Base-by-base conservation (phyloP, 2,113 vertebrate species). In the Numida meleagris region DNA sequence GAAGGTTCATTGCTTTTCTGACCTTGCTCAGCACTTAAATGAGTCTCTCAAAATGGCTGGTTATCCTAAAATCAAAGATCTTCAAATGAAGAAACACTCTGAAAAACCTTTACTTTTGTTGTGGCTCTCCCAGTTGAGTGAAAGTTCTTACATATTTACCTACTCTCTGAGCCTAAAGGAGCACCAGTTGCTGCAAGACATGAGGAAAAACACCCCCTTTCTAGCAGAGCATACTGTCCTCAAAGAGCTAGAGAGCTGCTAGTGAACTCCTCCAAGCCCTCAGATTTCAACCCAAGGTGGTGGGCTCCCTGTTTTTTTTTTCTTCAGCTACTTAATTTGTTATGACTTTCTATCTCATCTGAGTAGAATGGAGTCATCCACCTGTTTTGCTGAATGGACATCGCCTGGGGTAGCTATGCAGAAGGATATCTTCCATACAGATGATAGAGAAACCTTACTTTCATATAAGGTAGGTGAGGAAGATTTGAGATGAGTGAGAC, bases 331-430 rank as follows among this genome's bases (percentile, higher is more conserved):
- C 43, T 24, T 33, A 19, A 43, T 84, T 72, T 15, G 51, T 72
- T 2, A 3, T 12, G 51, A 5, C 15, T 82, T 89, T 29, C 43
- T n/a, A 14, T 53, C 20, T 80, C 4, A 3, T 25, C 29, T 86
- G 55, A 27, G 24, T 76, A n/a, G 36, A 76, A 70, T 0, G 7
- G 24, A 13, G 5, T 3, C 11, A 61, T 1, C 2, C 1, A 3
- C n/a, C 9, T 12, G 0, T 59, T 59, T 63, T 4, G 1, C 36
- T 66, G 53, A 50, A 29, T 25, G 18, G 6, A 40, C 33, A 23
- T 74, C 0, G 0, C 38, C 40, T 59, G 38, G 2, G 2, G 12
- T 80, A 21, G n/a, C 20, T 3, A 2, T 38, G 31, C 8, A 80
- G n/a, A 61, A n/a, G 10, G 6, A 58, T 3, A 2, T 38, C 45